phyloP scores from a whole-genome alignment of 2,797 vertebrate species.

The Gambelia wislizenii region DNA sequence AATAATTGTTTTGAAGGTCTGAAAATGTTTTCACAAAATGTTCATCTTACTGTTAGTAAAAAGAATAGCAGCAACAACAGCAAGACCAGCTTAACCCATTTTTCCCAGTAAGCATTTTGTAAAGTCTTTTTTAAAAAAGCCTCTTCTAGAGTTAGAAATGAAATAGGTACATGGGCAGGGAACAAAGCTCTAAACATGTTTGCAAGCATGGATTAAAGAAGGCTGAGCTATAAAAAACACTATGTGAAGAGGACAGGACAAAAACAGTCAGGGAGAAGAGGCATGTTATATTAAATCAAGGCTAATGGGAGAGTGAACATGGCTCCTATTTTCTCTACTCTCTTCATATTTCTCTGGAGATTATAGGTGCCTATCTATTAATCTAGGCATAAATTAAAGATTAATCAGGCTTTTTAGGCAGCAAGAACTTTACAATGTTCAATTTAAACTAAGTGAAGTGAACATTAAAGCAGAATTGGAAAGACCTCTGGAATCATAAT shows the following conservation, averaged over 20 bases:
- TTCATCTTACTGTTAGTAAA: background rate
- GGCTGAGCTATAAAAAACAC: background rate
- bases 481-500: background rate
- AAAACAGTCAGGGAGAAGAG: background rate
- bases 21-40: background rate
- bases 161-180: background rate
- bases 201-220: background rate
- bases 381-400: background rate
- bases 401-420: slow-evolving; percentile 5
- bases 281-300: background rate
- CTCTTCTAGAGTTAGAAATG: background rate
- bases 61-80: background rate
- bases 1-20: too few relatives aligned
- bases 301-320: background rate
- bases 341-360: background rate
- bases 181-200: background rate
- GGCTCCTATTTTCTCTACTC: background rate
- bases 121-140: background rate
- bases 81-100: background rate
- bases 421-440: background rate
- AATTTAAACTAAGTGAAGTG: background rate
- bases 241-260: background rate
- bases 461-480: background rate
- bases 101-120: background rate
- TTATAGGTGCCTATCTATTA: background rate